phyloP scores from a whole-genome alignment of 2,113 vertebrate species.

The Vireo altiloquus region DNA sequence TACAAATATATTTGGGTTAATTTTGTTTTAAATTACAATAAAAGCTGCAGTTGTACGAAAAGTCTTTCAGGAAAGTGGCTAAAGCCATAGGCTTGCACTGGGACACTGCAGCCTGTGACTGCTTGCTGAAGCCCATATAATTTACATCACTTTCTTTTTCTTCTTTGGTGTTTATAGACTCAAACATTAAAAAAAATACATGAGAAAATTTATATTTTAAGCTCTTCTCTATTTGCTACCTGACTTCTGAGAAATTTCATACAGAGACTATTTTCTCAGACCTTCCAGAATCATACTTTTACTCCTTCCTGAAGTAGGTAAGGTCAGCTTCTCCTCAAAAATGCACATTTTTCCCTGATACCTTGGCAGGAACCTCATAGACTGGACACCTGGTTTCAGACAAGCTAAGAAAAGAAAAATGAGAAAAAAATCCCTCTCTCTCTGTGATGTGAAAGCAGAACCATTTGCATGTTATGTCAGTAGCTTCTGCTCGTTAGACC shows the following conservation, averaged over 20 bases:
- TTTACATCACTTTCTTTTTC: not conserved
- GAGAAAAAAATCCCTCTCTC: not conserved
- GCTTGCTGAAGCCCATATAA: not conserved
- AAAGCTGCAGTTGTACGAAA: not conserved
- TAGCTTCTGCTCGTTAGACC: conserved; percentile 23
- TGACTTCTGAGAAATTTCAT: not conserved
- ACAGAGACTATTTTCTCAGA: not conserved
- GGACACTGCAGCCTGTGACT: not conserved
- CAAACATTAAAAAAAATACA: not conserved
- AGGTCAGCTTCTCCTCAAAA: not conserved
- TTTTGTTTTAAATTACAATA: not conserved
- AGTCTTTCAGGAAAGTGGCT: not conserved
- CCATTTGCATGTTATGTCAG: not conserved
- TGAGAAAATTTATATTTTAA: not conserved
- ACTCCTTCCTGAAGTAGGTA: not conserved
- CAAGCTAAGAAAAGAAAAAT: conserved; percentile 20
- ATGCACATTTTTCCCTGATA: not conserved
- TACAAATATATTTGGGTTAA: not conserved
- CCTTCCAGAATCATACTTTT: not conserved
- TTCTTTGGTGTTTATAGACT: not conserved
- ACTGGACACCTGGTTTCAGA: not conserved
- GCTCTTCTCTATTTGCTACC: not conserved
- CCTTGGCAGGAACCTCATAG: not conserved
- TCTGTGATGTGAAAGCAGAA: not conserved
- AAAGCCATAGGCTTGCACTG: not conserved